A percentile compares a stretch with the other conserved stretches of the same genome.
These are phyloP conservation scores for Blera fallax DNA, from an alignment of 2,888 invertebrate genomes.

Conservation along the genomic window DNA sequence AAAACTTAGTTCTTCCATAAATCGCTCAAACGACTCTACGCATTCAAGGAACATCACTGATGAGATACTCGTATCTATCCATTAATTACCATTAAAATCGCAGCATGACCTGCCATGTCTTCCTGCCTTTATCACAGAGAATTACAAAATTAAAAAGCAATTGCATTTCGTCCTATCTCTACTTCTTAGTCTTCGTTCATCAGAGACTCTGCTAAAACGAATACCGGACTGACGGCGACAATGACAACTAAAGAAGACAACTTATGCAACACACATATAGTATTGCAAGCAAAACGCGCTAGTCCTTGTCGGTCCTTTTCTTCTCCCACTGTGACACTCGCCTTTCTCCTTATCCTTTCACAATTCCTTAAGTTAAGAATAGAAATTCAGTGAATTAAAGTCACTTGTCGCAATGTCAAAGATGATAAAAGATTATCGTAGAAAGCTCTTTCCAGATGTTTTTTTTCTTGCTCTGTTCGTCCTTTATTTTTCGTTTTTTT, in stretches of 20 bases:
- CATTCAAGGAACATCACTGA: not conserved
- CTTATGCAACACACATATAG: slow-evolving; percentile 35
- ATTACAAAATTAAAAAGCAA: slow-evolving; percentile 56
- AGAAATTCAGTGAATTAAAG: slow-evolving; percentile 74
- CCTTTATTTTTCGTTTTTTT: not conserved
- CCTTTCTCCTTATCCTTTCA: slow-evolving; percentile 17
- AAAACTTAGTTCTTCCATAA: not conserved
- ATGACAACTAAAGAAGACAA: slow-evolving; percentile 50
- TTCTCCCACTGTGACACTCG: slow-evolving; percentile 25
- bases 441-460: slow-evolving; percentile 70
- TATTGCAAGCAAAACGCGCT: not conserved
- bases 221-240: slow-evolving; percentile 46
- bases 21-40: not conserved
- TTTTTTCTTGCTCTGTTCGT: slow-evolving; percentile 40
- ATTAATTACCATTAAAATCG: slow-evolving; percentile 57
- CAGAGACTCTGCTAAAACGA: not conserved
- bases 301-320: slow-evolving; percentile 5
- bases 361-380: slow-evolving; percentile 59
- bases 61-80: slow-evolving; percentile 41
- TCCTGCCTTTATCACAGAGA: slow-evolving; percentile 1
- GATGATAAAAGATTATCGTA: slow-evolving; percentile 74
- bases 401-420: slow-evolving; percentile 75
- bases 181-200: not conserved
- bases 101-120: slow-evolving; percentile 39
- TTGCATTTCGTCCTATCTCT: slow-evolving; percentile 29